phyloP scores from a whole-genome alignment of 2,888 invertebrate genomes.

The Isoperla grammatica region DNA sequence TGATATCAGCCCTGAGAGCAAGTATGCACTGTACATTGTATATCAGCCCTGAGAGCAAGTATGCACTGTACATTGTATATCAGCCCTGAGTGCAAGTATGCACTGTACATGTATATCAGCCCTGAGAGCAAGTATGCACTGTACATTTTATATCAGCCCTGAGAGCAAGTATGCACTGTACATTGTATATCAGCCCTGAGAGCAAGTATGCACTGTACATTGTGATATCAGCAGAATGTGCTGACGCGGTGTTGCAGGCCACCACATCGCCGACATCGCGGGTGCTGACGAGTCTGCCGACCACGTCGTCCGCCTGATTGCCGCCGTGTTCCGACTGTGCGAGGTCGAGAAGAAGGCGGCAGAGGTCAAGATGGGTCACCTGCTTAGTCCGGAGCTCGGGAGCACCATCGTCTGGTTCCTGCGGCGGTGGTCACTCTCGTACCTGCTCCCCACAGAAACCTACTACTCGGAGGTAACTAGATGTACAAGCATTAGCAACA shows the following conservation, averaged over 20 bases:
- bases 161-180: too few relatives aligned
- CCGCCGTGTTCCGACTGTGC: slow-evolving; percentile 66
- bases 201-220: too few relatives aligned
- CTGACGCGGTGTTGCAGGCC: slow-evolving; percentile 4
- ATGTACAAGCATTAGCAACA: not conserved
- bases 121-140: too few relatives aligned
- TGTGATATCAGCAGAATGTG: too few relatives aligned
- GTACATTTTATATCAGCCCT: too few relatives aligned
- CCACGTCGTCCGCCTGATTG: slow-evolving; percentile 54
- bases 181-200: too few relatives aligned
- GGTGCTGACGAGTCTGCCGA: slow-evolving; percentile 42
- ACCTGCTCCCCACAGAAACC: slow-evolving; percentile 53
- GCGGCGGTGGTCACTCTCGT: slow-evolving; percentile 68
- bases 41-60: too few relatives aligned
- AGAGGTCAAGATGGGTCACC: slow-evolving; percentile 57
- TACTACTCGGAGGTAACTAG: slow-evolving; percentile 44
- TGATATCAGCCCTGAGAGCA: too few relatives aligned
- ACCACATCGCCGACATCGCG: slow-evolving; percentile 12
- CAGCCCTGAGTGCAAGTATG: too few relatives aligned
- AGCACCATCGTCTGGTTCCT: slow-evolving; percentile 74
- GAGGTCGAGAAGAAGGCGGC: slow-evolving; percentile 69
- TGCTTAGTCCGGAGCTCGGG: slow-evolving; percentile 74
- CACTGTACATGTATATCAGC: too few relatives aligned
- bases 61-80: too few relatives aligned
- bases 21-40: too few relatives aligned